Conservation (phyloP, 2,888 invertebrate genomes). For the Ormyrus nitidulus region DNA sequence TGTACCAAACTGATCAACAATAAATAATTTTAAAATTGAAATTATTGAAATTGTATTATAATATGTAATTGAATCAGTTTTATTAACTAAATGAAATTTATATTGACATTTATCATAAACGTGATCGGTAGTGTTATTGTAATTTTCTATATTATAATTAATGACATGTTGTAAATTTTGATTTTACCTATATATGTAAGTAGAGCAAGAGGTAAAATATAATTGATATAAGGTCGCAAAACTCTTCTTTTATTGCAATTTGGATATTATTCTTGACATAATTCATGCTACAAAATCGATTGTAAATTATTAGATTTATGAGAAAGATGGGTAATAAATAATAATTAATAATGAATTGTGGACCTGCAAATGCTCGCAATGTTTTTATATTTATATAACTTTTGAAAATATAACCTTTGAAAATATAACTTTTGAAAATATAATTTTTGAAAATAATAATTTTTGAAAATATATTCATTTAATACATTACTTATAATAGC, state of each 20-base stretch:
- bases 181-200: background rate
- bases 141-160: background rate
- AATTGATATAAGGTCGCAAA: background rate
- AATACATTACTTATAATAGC: background rate
- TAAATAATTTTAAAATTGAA: too few relatives aligned
- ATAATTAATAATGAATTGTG: background rate
- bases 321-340: slow-evolving; percentile 23
- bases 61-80: too few relatives aligned
- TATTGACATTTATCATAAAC: too few relatives aligned
- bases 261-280: background rate
- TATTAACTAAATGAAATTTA: too few relatives aligned
- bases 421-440: too few relatives aligned
- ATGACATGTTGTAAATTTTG: background rate
- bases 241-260: background rate
- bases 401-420: too few relatives aligned
- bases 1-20: too few relatives aligned
- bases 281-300: background rate
- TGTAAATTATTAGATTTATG: slow-evolving; percentile 6
- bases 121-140: too few relatives aligned
- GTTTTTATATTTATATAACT: background rate
- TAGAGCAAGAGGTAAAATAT: background rate
- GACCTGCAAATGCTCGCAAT: too few relatives aligned
- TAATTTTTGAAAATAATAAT: too few relatives aligned
- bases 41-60: too few relatives aligned
- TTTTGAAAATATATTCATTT: background rate